These are phyloP conservation scores for Phalloptychus januarius DNA, from an alignment of 2,797 vertebrate species.

Conservation along the genomic window DNA sequence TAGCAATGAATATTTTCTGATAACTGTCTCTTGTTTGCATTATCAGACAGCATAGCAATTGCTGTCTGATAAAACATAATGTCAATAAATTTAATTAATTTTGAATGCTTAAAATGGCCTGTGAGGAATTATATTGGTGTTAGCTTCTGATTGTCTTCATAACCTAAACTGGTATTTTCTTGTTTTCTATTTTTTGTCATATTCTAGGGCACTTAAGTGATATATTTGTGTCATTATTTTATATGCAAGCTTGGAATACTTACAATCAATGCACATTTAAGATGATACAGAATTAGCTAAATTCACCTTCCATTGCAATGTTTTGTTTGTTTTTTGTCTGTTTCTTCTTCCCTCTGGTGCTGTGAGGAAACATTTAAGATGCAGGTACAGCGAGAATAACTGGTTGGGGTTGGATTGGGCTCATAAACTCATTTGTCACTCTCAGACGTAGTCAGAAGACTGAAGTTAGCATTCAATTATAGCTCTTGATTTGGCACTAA, in stretches of 20 bases:
- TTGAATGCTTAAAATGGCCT: not conserved
- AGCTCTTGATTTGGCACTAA: slow-evolving; percentile 3
- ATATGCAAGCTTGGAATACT: not conserved
- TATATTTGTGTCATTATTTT: not conserved
- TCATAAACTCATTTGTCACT: not conserved
- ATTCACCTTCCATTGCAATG: not conserved
- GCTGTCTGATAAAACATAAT: too few relatives aligned
- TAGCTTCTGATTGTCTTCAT: not conserved
- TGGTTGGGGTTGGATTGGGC: not conserved
- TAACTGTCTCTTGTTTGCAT: too few relatives aligned
- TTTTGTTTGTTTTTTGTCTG: not conserved
- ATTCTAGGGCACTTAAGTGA: not conserved
- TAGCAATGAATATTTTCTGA: too few relatives aligned
- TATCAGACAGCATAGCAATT: too few relatives aligned
- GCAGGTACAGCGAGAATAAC: not conserved
- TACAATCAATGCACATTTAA: not conserved
- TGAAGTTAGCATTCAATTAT: not conserved
- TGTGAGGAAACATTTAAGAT: not conserved
- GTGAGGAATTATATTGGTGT: not conserved
- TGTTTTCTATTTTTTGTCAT: not conserved
- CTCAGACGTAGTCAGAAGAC: not conserved
- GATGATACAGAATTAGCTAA: not conserved
- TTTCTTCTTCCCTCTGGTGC: not conserved
- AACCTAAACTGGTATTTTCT: not conserved
- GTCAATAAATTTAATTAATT: too few relatives aligned